phyloP scores from a whole-genome alignment of 2,113 vertebrate species.

The Atlantisia rogersi region DNA sequence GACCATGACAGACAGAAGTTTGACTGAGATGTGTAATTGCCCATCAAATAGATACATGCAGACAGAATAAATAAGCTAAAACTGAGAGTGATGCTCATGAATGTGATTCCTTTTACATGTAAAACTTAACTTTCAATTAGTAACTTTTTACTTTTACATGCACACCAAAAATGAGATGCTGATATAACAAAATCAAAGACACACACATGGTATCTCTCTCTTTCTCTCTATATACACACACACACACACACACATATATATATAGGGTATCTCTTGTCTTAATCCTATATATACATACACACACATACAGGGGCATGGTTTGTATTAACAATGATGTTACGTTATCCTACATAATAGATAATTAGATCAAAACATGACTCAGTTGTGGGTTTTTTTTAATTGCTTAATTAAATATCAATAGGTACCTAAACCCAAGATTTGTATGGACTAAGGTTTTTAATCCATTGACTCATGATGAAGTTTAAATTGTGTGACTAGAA shows the following conservation, averaged over 20 bases:
- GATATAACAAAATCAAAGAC: background rate
- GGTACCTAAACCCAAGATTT: background rate
- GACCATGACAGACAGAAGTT: background rate
- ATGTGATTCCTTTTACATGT: background rate
- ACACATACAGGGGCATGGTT: background rate
- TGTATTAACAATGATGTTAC: background rate
- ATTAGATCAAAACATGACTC: background rate
- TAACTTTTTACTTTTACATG: background rate
- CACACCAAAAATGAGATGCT: background rate
- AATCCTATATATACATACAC: too few species aligned
- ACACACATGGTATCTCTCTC: too few species aligned
- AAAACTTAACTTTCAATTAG: background rate
- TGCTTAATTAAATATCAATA: background rate
- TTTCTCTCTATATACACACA: too few species aligned
- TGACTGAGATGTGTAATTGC: background rate
- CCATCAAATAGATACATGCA: background rate
- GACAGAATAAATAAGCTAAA: background rate
- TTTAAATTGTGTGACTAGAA: background rate
- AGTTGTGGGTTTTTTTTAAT: background rate
- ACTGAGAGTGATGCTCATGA: background rate
- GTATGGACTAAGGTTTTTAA: background rate
- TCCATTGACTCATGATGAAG: background rate
- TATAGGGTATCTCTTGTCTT: too few species aligned
- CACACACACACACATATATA: too few species aligned
- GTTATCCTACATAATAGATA: background rate